Evolutionary conservation across 1,140 invertebrate genomes (phyloP), one percentile per base, ranked within the genome.

Genomic region (Homalodisca vitripennis): DNA sequence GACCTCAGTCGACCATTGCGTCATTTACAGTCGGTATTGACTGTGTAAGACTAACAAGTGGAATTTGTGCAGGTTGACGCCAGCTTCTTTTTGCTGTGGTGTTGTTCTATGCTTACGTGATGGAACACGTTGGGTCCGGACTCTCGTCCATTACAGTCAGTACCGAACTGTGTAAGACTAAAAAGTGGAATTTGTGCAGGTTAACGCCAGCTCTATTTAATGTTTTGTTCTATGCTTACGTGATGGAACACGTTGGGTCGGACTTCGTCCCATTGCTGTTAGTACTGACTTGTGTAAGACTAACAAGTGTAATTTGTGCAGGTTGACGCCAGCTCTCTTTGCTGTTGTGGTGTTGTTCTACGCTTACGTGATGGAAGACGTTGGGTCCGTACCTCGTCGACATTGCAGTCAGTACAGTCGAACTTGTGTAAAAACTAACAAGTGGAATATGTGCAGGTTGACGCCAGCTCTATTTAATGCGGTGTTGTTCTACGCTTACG

Each of bases 321-420:
- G 87, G 76, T 78, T 89, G 74, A 87, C 88, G 1, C 89, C 89
- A 46, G 84, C 87, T 1, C 79, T 92, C 2, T 74, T 88, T 64
- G 85, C 86, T 0, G n/a, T n/a, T n/a, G 82, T 90, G 12, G 75
- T 91, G 12, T 81, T 88, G 55, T 89, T 88, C 79, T 89, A 89
- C 73, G 85, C 87, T 0, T 89, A 86, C 74, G 80, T 92, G 1
- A 85, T 88, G 80, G 86, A 87, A 47, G 86, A 90, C 68, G 72
- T 88, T 1, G 87, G 86, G 1, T 76, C 81, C 2, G 90, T 90
- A 0, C 90, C 90, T 2, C 83, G 87, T 74, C 92, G 89, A 90
- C 0, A 82, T 90, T 65, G 83, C 82, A 47, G 79, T 82, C 60
- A 88, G 87, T 71, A 84, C 85, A 1, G 82, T 87, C 24, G 75